Evolutionary conservation across 1,140 invertebrate species (phyloP).

Genomic region (Drosophila tropicalis): DNA sequence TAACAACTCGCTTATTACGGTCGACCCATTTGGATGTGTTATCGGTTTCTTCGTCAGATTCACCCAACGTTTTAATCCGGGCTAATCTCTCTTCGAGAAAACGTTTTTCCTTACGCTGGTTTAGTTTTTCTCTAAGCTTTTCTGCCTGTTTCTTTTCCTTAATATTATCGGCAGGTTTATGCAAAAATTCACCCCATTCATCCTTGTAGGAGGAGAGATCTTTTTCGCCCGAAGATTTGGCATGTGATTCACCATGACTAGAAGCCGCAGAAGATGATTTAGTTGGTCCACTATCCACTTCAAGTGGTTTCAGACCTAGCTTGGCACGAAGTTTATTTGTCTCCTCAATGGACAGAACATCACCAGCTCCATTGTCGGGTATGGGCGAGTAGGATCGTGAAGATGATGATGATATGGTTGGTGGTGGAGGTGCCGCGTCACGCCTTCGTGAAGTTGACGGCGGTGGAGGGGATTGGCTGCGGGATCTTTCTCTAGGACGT

Average conservation of each 20-base stretch:
- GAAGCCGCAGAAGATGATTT: conserved; percentile 44
- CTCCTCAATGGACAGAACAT: conserved; percentile 93
- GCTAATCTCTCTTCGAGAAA: conserved; percentile 89
- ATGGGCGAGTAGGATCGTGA: conserved; percentile 56
- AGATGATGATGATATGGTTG: conserved; percentile 9
- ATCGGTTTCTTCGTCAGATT: conserved; percentile 91
- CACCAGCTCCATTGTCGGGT: conserved; percentile 84
- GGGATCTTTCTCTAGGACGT: conserved; percentile 52
- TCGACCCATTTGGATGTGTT: conserved; percentile 91
- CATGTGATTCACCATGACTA: conserved; percentile 40
- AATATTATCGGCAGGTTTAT: conserved; percentile 94
- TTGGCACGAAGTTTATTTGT: conserved; percentile 96
- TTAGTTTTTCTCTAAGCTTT: conserved; percentile 92
- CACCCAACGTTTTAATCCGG: conserved; percentile 88
- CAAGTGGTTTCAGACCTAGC: conserved; percentile 96
- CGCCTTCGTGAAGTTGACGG: conserved; percentile 19
- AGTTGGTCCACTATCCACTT: conserved; percentile 85
- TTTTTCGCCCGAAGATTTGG: conserved; percentile 68
- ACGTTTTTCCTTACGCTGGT: conserved; percentile 91
- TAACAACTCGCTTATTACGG: conserved; percentile 89
- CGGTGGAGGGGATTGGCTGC: conserved; percentile 45
- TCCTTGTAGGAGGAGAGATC: conserved; percentile 87
- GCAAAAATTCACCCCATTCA: conserved; percentile 95
- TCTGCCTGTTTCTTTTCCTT: conserved; percentile 90
- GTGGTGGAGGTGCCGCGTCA: conserved; percentile 4